A percentile compares a stretch with the other conserved stretches of the same genome.
These are phyloP conservation scores for Clarias magur DNA, from an alignment of 2,113 vertebrate genomes.

Conservation along the genomic window DNA sequence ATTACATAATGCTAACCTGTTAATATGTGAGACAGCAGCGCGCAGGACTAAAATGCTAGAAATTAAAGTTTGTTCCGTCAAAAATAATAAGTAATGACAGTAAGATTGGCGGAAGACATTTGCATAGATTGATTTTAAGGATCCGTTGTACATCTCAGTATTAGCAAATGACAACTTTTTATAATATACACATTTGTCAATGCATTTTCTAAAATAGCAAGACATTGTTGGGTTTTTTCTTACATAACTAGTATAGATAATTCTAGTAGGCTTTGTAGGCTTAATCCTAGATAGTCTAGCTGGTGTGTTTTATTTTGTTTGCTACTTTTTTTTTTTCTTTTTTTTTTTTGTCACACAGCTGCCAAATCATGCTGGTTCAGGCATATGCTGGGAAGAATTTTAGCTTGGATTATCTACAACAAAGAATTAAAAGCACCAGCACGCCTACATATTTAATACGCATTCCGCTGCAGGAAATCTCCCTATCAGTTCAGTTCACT, in stretches of 20 bases:
- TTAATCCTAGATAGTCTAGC: not conserved
- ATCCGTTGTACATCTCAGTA: not conserved
- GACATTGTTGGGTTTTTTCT: not conserved
- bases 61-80: not conserved
- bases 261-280: not conserved
- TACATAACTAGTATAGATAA: not conserved
- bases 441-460: not conserved
- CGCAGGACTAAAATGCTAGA: not conserved
- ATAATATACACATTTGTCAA: too few species aligned
- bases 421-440: conserved; percentile 20
- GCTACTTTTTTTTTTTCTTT: not conserved
- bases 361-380: conserved; percentile 7
- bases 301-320: not conserved
- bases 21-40: not conserved
- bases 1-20: not conserved
- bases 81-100: not conserved
- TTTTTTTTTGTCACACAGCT: not conserved
- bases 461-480: not conserved
- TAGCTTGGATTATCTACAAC: not conserved
- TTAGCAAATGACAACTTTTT: not conserved
- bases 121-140: not conserved
- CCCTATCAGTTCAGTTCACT: not conserved
- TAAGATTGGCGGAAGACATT: not conserved
- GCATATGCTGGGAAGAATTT: conserved; percentile 16
- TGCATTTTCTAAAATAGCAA: not conserved